A percentile compares a stretch with the other conserved stretches of the same genome.
phyloP scores from a whole-genome alignment of 2,888 invertebrate genomes.

The Orchesellides sinensis region DNA sequence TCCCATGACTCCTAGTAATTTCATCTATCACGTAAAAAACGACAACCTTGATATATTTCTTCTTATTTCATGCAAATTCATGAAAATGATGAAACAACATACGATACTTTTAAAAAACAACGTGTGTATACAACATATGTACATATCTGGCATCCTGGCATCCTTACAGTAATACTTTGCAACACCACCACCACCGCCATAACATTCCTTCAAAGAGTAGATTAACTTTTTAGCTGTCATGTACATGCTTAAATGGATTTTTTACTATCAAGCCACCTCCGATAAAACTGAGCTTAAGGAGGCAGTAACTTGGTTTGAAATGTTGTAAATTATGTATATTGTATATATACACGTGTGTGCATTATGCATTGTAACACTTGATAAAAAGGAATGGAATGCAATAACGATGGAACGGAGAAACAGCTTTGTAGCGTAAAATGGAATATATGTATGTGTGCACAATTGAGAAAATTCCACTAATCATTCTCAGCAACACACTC shows the following conservation, averaged over 20 bases:
- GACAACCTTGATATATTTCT: not conserved
- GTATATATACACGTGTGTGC: not conserved
- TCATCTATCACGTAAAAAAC: not conserved
- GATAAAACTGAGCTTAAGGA: not conserved
- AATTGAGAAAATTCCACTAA: conserved; percentile 56
- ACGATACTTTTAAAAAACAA: not conserved
- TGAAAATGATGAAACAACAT: too few species aligned
- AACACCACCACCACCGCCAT: too few species aligned
- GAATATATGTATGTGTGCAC: conserved; percentile 9
- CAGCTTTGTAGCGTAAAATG: not conserved
- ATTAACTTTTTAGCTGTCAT: conserved; percentile 42
- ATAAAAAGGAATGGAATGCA: conserved; percentile 22
- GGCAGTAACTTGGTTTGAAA: too few species aligned
- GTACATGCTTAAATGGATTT: conserved; percentile 35
- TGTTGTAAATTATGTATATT: not conserved
- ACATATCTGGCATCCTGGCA: too few species aligned
- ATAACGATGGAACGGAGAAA: conserved; percentile 10
- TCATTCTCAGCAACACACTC: conserved; percentile 48
- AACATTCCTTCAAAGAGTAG: not conserved
- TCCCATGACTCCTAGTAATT: not conserved
- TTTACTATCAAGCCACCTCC: not conserved
- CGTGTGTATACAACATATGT: not conserved
- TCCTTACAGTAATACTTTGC: too few species aligned
- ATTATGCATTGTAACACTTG: not conserved
- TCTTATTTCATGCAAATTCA: not conserved